Evolutionary conservation across 2,797 vertebrate genomes (phyloP).

Genomic region (Tachyglossus aculeatus): DNA sequence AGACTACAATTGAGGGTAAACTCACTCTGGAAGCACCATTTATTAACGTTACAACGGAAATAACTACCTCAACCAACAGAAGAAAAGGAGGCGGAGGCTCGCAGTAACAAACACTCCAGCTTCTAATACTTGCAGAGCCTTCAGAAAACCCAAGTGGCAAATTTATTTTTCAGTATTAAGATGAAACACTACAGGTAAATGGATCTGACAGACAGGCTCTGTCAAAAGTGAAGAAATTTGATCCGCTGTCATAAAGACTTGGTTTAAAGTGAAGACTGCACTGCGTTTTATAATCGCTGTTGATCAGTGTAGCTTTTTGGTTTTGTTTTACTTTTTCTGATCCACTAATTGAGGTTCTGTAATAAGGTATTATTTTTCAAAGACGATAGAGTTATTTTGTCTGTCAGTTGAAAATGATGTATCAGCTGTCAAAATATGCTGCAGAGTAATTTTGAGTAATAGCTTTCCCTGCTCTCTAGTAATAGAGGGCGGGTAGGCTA

Average conservation of each 20-base stretch:
- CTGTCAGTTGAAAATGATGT: slow-evolving; percentile 54
- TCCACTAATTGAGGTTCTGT: slow-evolving; percentile 59
- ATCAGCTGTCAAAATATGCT: slow-evolving; percentile 55
- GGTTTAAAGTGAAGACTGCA: slow-evolving; percentile 69
- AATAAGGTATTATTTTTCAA: slow-evolving; percentile 69
- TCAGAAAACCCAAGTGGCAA: slow-evolving; percentile 55
- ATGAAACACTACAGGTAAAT: slow-evolving; percentile 73
- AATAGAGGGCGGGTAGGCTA: slow-evolving; percentile 43
- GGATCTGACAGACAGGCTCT: slow-evolving; percentile 91
- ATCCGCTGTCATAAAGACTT: slow-evolving; percentile 67
- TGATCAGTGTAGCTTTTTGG: slow-evolving; percentile 80
- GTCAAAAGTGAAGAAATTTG: slow-evolving; percentile 74
- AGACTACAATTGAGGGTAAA: slow-evolving; percentile 77
- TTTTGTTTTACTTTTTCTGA: slow-evolving; percentile 66
- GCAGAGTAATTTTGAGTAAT: slow-evolving; percentile 35
- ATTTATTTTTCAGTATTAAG: slow-evolving; percentile 57
- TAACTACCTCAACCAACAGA: slow-evolving; percentile 93
- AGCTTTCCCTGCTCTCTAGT: slow-evolving; percentile 36
- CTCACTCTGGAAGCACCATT: slow-evolving; percentile 84
- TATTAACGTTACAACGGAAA: slow-evolving; percentile 84
- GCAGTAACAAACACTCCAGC: slow-evolving; percentile 69
- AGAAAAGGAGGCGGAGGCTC: slow-evolving; percentile 76
- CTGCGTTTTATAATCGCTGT: slow-evolving; percentile 82
- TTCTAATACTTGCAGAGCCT: slow-evolving; percentile 67
- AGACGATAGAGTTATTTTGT: slow-evolving; percentile 69